A percentile compares a stretch with the other conserved stretches of the same genome.
Evolutionary conservation across 92 coral and sea anemone genomes (phyloP).

Genomic region (Desmophyllum pertusum): DNA sequence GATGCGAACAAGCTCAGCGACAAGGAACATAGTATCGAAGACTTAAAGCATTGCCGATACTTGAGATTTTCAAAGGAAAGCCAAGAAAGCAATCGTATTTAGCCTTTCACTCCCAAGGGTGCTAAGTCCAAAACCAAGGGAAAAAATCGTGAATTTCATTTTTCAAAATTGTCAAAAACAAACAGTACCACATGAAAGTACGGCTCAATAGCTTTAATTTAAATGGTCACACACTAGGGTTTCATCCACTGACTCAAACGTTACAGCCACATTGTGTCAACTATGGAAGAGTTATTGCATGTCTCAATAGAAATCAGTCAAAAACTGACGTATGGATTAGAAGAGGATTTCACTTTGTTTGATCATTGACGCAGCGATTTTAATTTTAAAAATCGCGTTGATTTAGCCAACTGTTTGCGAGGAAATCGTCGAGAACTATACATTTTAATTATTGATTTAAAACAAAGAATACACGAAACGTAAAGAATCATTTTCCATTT

Average conservation of each 20-base stretch:
- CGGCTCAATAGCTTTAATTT: no score
- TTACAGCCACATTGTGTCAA: background rate
- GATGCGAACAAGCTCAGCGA: background rate
- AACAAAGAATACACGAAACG: background rate
- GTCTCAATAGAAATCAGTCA: background rate
- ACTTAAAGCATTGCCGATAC: slow-evolving; percentile 40
- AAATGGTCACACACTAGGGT: no score
- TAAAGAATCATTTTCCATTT: background rate
- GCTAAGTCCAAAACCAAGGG: no score
- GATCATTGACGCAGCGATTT: background rate
- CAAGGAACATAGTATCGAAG: background rate
- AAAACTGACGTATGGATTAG: background rate
- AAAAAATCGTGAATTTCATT: no score
- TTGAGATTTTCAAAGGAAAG: slow-evolving; percentile 39
- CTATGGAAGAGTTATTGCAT: background rate
- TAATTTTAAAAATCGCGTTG: no score
- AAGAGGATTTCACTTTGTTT: background rate
- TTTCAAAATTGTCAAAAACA: no score
- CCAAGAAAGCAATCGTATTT: slow-evolving; percentile 54
- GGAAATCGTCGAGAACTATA: background rate
- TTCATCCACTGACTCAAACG: no score
- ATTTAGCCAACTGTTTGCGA: background rate
- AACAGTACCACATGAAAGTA: no score
- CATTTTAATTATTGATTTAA: background rate
- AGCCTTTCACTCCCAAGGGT: no score